Evolutionary conservation across 2,113 vertebrate genomes (phyloP), one percentile per base, ranked within the genome.

Genomic region (Tyrannus savana): DNA sequence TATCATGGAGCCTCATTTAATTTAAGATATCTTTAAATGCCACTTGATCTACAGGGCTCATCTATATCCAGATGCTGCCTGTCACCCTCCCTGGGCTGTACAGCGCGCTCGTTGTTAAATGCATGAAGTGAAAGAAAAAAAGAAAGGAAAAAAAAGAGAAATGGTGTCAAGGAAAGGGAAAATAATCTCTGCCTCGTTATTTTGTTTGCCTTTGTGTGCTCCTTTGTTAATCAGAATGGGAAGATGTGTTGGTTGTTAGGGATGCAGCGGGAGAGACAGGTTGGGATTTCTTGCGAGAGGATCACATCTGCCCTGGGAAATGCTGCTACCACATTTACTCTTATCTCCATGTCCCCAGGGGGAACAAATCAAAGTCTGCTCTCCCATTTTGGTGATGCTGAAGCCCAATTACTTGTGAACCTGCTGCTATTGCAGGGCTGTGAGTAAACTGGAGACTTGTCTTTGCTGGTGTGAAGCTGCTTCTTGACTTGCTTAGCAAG

Each of bases 11-110:
- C 37, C 68, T 95, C 74, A 81, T 96, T 96, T 96, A 92, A 96
- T 95, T 92, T 69, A 62, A 93, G 84, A 76, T 72, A 68, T 72
- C 92, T 97, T 93, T 89, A 95, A 89, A 91, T 91, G 81, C 42
- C 7, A 8, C 53, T 93, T 95, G 90, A 95, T 96, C 84, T 69
- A 23, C 8, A 14, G 69, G 82, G 63, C 77, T 97, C 68, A 63
- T 96, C 84, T 55, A 6, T 66, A 82, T 47, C 86, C 6, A 14
- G 73, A 13, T 30, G 74, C 80, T 80, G 83, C 41, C 28, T 47
- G 72, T 42, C 84, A 71, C 69, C 6, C 64, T 67, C 56, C 71
- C 23, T 24, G n/a, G 62, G n/a, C 69, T n/a, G 21, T 19, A 5
- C 74, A 52, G 44, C 44, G 85, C 4, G 3, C 41, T 90, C 7